A percentile compares a stretch with the other conserved stretches of the same genome.
These are phyloP conservation scores for Phenganax subtilis DNA, from an alignment of 92 coral and sea anemone genomes.

Conservation along the genomic window DNA sequence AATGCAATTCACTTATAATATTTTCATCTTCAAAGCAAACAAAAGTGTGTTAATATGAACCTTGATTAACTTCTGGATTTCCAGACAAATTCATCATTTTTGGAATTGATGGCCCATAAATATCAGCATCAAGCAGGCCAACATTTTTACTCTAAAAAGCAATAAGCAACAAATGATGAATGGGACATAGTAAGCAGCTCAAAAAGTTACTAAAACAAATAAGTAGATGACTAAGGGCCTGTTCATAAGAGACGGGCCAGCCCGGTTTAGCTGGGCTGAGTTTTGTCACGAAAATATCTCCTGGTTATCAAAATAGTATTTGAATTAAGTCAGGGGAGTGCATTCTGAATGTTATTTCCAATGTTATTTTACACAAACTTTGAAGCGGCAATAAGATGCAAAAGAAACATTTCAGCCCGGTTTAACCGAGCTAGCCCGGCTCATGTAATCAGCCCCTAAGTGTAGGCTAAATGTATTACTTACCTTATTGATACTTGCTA, in stretches of 20 bases:
- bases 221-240: too few species aligned
- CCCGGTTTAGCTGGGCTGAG: too few species aligned
- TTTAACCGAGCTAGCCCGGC: background rate
- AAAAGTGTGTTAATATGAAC: slow-evolving; percentile 40
- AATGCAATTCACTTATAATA: background rate
- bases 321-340: too few species aligned
- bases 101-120: slow-evolving; percentile 94
- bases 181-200: too few species aligned
- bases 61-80: slow-evolving; percentile 73
- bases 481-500: slow-evolving; percentile 74
- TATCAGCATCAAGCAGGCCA: slow-evolving; percentile 94
- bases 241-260: too few species aligned
- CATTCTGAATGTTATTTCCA: too few species aligned
- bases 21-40: background rate
- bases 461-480: background rate
- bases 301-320: too few species aligned
- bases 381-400: too few species aligned
- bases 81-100: slow-evolving; percentile 86
- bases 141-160: slow-evolving; percentile 58
- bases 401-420: too few species aligned
- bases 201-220: too few species aligned
- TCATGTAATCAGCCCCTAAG: background rate
- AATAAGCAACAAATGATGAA: background rate
- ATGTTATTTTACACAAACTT: too few species aligned
- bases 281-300: too few species aligned